Evolutionary conservation across 2,888 invertebrate species (phyloP), one percentile per base, ranked within the genome.

Genomic region (Hirudinaria manillensis): DNA sequence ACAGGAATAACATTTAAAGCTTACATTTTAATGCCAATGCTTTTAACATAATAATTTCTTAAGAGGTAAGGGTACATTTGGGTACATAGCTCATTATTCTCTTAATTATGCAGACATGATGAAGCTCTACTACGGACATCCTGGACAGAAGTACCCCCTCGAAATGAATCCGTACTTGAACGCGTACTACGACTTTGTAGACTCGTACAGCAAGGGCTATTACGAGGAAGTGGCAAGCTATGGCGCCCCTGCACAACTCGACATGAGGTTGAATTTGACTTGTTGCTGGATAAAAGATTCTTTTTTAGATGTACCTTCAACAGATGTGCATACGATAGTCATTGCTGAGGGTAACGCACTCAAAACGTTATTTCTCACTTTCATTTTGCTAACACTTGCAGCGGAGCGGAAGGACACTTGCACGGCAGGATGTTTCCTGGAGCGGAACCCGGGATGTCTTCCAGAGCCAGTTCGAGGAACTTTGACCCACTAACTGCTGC

Each of bases 161-260:
- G 45, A 45, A 45, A 72, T 27, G 34, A 65, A 75, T n/a, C 65
- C 71, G 0, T 72, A 77, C 56, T 71, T 74, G 36, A 53, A 74
- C 36, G 10, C 10, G 3, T 67, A 70, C 24, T 74, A 77, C 56
- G 51, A 75, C n/a, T 74, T 70, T 29, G 73, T 74, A 24, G 76
- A 77, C 71, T 73, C 71, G n/a, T 78, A 77, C 75, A 73, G 73
- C n/a, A 75, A 74, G 24, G 78, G 78, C 0, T 78, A 75, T 73
- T 56, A 72, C 21, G 77, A 78, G 53, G 78, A 78, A 55, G 77
- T 78, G 77, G 74, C 73, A 24, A 67, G 72, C 27, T 77, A 77
- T 61, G 77, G 77, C 16, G 77, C 76, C 34, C 74, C 72, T 2
- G 72, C 55, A 7, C 55, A 34, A 7, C 61, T 68, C 29, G 72